Base-by-base conservation (phyloP, 2,113 vertebrate species). In the Toxotes jaculatrix region DNA sequence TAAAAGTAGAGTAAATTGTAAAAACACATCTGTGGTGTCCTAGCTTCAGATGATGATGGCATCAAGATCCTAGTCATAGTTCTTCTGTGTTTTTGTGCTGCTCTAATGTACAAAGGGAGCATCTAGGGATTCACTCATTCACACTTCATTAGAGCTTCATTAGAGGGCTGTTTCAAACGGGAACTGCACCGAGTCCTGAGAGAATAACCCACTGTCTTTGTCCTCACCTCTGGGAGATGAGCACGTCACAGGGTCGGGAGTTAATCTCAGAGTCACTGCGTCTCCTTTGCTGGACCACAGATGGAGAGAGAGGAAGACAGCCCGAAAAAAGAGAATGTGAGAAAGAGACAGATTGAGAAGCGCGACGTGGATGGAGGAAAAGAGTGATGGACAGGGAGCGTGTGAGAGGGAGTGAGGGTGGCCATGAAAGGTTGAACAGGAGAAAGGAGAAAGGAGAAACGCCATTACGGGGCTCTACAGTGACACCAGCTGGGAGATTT, bases 211-310 rank as follows among this genome's bases (percentile, higher is more conserved):
- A 43, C 62, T 21, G 64, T 70, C 84, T 88, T 87, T 92, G 87
- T 77, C 72, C 93, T 93, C 90, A 99, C 98, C 97, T 97, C 84
- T 91, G 92, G 42, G 95, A 95, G 5, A 87, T 47, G 49, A 99
- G 96, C 59, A 97, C 90, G 77, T 97, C 96, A 87, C 98, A 99
- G 0, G 95, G 94, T 23, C 96, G 92, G 87, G 85, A 96, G 96
- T 99, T 99, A 91, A 98, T 92, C 76, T 72, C 62, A 2, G 70
- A 90, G 93, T 99, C 98, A 0, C 96, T 98, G 31, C 84, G 94
- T 87, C 97, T 96, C 9, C 97, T 95, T 13, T 93, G 95, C 98
- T 99, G 83, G 5, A 87, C 70, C 38, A 10, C n/a, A 80, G 31
- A 78, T 21, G n/a, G 66, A 71, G 27, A 85, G 27, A 68, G 40